Evolutionary conservation across 2,888 invertebrate species (phyloP).

Genomic region (Chymomyza fuscimana): DNA sequence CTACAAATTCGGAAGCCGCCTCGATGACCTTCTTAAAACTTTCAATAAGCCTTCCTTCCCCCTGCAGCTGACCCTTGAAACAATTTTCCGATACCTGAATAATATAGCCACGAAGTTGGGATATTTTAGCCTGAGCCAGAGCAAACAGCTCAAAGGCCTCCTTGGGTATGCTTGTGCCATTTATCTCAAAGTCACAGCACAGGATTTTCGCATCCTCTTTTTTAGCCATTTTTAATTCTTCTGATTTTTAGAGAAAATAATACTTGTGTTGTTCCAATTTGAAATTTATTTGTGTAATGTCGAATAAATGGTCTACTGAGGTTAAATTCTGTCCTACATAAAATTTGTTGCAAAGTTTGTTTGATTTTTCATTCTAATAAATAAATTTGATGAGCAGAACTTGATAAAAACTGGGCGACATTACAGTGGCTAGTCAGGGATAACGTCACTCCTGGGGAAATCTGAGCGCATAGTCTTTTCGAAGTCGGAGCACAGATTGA

Average conservation of each 20-base stretch:
- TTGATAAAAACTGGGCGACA: no score
- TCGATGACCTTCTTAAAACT: conserved; percentile 45
- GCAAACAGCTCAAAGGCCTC: conserved; percentile 57
- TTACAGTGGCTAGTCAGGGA: no score
- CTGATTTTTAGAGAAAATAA: not conserved
- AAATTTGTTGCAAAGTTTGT: no score
- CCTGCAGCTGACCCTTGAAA: conserved; percentile 48
- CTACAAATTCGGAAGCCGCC: conserved; percentile 49
- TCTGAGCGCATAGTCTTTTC: no score
- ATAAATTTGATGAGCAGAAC: no score
- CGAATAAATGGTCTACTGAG: no score
- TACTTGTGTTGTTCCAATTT: not conserved
- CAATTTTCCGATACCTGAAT: conserved; percentile 22
- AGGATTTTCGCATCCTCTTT: conserved; percentile 19
- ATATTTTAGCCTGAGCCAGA: conserved; percentile 38
- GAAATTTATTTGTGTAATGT: not conserved
- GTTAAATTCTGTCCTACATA: no score
- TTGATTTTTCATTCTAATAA: no score
- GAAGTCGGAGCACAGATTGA: no score
- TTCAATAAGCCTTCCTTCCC: conserved; percentile 55
- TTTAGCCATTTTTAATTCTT: not conserved
- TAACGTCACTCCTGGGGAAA: no score
- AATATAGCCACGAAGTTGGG: conserved; percentile 56
- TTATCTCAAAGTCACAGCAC: conserved; percentile 56
- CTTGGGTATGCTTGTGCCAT: conserved; percentile 38